Percentiles rank a stretch among this genome's conserved stretches.
phyloP scores from a whole-genome alignment of 2,888 invertebrate genomes.

The Marasmarcha lunaedactyla region DNA sequence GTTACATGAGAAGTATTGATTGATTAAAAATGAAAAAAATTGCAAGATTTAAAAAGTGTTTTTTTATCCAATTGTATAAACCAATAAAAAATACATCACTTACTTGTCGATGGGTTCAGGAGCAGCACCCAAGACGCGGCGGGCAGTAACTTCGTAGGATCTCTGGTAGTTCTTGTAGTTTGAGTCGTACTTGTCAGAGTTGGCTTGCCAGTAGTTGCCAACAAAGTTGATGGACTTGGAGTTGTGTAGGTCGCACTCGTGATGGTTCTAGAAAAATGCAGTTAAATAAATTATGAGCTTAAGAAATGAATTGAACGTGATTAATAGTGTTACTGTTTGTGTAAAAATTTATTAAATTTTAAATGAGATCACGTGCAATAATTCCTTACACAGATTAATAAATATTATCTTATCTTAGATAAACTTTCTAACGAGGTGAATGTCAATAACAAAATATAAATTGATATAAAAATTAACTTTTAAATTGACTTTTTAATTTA shows the following conservation, averaged over 20 bases:
- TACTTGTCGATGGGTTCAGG: constrained; percentile 28
- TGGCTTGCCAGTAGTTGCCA: constrained; percentile 69
- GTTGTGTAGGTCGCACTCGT: constrained; percentile 37
- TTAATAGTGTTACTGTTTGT: no score
- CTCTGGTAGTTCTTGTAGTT: constrained; percentile 38
- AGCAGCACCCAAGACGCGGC: constrained; percentile 43
- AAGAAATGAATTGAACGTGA: background rate
- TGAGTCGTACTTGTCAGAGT: constrained; percentile 58
- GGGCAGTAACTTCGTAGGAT: constrained; percentile 71
- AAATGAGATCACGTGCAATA: background rate
- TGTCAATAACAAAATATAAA: no score
- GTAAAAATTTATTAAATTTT: no score
- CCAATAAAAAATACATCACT: no score
- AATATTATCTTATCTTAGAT: no score
- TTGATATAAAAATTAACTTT: no score
- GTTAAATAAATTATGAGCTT: background rate
- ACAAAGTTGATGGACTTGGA: constrained; percentile 64
- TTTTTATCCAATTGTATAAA: no score
- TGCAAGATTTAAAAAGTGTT: background rate
- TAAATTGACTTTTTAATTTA: no score
- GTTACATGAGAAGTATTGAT: no score
- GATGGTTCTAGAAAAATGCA: constrained; percentile 31
- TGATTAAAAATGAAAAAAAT: constrained; percentile 9
- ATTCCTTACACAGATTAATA: background rate
- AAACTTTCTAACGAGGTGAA: no score